Base-by-base conservation (phyloP, 2,797 vertebrate species). In the Limosa lapponica region DNA sequence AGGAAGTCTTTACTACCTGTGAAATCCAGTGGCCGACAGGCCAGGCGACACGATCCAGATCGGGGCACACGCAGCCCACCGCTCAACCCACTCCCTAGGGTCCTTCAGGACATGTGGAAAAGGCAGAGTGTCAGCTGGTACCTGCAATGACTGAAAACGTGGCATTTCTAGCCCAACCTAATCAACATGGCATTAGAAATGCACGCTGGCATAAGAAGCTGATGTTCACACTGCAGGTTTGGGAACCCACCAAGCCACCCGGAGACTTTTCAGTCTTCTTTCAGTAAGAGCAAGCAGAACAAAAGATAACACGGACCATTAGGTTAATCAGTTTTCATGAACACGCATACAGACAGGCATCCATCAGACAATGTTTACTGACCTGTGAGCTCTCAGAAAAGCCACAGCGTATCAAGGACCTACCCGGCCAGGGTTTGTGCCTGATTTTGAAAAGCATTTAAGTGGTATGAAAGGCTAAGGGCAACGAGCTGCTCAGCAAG, bases 281-380 rank as follows among this genome's bases (percentile, higher is more conserved):
- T 91, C 73, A 75, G 37, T 36, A 81, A 82, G 71, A 48, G 87
- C 71, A 55, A 67, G 51, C 67, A 4, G 57, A 90, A 81, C 70
- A 90, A 88, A 95, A 81, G 80, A 41, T 48, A 90, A 69, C 73
- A 95, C 0, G 8, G 82, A 81, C 85, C 85, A 95, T 90, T 74
- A 94, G 82, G 65, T 81, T 71, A 83, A 93, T 65, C 70, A 86
- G 54, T 65, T 75, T 82, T 43, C 85, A 95, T 4, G 43, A 87
- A 65, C 59, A 88, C 61, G 25, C 49, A 72, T 5, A 78, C 0
- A 86, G 61, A 81, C 4, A 27, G 82, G 55, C 52, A 80, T 48
- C 87, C 89, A 93, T 93, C 95, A 94, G 79, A 89, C 77, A 93
- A 93, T 75, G 88, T 90, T 92, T 90, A 92, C 73, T 90, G 88